phyloP scores from a whole-genome alignment of 2,888 invertebrate species.

The Lepeophtheirus nordmannii region DNA sequence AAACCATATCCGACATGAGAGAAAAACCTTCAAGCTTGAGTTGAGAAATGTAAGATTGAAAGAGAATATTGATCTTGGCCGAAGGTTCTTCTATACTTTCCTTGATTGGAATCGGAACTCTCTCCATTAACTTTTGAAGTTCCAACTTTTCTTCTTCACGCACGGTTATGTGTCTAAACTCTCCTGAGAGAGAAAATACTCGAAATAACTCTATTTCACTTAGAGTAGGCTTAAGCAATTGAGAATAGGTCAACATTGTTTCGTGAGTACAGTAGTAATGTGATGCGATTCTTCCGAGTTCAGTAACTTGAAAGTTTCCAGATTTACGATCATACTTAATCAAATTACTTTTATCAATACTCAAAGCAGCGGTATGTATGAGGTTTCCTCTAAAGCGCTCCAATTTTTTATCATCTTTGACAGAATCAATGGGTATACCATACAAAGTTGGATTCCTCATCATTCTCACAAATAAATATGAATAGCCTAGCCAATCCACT shows the following conservation, averaged over 20 bases:
- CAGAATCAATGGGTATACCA: slow-evolving; percentile 61
- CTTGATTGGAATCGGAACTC: slow-evolving; percentile 97
- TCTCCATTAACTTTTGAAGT: slow-evolving; percentile 77
- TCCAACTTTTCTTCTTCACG: slow-evolving; percentile 93
- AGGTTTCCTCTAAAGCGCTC: slow-evolving; percentile 85
- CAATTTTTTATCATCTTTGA: slow-evolving; percentile 64
- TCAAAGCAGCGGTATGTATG: slow-evolving; percentile 78
- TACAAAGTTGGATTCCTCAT: slow-evolving; percentile 73
- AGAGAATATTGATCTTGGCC: slow-evolving; percentile 83
- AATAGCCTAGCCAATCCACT: slow-evolving; percentile 85
- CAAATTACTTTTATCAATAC: slow-evolving; percentile 83
- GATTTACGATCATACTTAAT: slow-evolving; percentile 87
- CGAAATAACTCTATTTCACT: slow-evolving; percentile 93
- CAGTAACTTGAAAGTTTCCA: slow-evolving; percentile 54
- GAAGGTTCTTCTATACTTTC: slow-evolving; percentile 95
- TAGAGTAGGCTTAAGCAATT: slow-evolving; percentile 82
- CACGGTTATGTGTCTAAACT: slow-evolving; percentile 83
- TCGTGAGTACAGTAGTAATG: slow-evolving; percentile 97
- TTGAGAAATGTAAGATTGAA: slow-evolving; percentile 96
- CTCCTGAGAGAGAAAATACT: slow-evolving; percentile 94
- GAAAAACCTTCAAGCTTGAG: slow-evolving; percentile 95
- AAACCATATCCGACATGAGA: slow-evolving; percentile 97
- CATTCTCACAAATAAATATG: slow-evolving; percentile 91
- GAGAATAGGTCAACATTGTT: slow-evolving; percentile 91
- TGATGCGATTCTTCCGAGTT: slow-evolving; percentile 68